Evolutionary conservation across 2,113 vertebrate genomes (phyloP), one percentile per base, ranked within the genome.

Genomic region (Spea multiplicata): DNA sequence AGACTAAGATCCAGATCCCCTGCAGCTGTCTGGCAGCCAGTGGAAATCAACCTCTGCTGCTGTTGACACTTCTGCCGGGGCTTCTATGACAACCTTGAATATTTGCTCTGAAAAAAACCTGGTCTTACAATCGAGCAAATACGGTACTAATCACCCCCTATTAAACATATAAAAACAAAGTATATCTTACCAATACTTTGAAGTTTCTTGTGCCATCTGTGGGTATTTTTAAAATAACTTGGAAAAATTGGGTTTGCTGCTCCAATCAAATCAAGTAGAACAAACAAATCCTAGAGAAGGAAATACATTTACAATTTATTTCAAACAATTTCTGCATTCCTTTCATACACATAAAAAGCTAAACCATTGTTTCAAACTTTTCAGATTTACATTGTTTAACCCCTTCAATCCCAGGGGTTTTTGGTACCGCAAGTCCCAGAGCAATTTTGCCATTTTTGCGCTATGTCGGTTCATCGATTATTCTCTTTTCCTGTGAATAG

Each of bases 221-320:
- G 72, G 0, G 96, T 94, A 70, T 87, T 93, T 79, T 89, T 85
- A 82, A 97, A 96, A 84, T 96, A 95, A 87, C 89, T 95, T 30
- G 93, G 94, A 81, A 99, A 97, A 61, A 84, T 88, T 47, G 97
- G 96, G 55, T 88, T 91, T 70, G 93, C 89, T 57, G 90, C 92
- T 65, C 97, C 97, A 66, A 99, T 95, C 86, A 99, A 92, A 85
- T 99, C 97, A 93, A 99, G 44, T 78, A 99, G 84, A 74, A 98
- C 87, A 85, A 98, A 88, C 78, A 99, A 90, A 86, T 99, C 97
- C 97, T 99, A 83, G 30, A 81, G 66, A 86, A 87, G 67, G 83
- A 82, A 81, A 78, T 47, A 48, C 46, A 52, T 52, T 8, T 5
- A 16, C 13, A 5, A 8, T 16, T 62, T 1, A 13, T 12, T 62